Percentiles rank a stretch among this genome's conserved stretches.
Conservation (phyloP, 2,888 invertebrate genomes). For the Phasia obesa region DNA sequence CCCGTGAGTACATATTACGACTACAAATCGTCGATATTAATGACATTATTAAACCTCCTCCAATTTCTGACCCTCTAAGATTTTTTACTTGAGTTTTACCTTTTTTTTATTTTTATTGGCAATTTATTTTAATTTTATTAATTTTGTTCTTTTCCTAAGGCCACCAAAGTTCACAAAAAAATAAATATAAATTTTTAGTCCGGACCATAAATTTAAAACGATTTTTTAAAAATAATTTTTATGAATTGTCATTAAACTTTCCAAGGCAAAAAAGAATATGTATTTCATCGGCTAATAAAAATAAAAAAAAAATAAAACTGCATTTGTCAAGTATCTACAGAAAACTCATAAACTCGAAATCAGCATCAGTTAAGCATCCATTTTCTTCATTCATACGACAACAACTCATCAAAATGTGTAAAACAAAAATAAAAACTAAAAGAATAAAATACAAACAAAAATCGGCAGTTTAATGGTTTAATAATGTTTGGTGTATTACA, state of each 20-base stretch:
- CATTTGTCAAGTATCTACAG: slow-evolving; percentile 44
- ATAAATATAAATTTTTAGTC: slow-evolving; percentile 20
- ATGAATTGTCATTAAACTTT: slow-evolving; percentile 60
- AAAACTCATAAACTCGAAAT: slow-evolving; percentile 22
- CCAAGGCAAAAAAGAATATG: slow-evolving; percentile 34
- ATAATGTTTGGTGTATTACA: slow-evolving; percentile 68
- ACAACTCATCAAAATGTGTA: slow-evolving; percentile 44
- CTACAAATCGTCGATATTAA: no score
- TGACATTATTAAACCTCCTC: no score
- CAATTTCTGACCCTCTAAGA: neutral
- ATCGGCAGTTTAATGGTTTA: slow-evolving; percentile 68
- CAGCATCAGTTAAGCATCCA: slow-evolving; percentile 23
- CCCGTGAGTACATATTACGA: no score
- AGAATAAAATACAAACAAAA: slow-evolving; percentile 34
- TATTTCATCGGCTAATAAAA: slow-evolving; percentile 59
- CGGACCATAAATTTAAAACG: slow-evolving; percentile 42
- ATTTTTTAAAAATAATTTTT: slow-evolving; percentile 57
- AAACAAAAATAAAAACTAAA: neutral
- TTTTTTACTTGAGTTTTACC: neutral
- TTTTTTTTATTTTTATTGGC: neutral
- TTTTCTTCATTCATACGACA: slow-evolving; percentile 29
- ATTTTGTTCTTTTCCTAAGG: neutral
- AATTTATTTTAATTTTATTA: neutral
- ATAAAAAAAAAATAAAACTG: slow-evolving; percentile 1
- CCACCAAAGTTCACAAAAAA: slow-evolving; percentile 44